Evolutionary conservation across 2,113 vertebrate species (phyloP), one percentile per base, ranked within the genome.

Genomic region (Clarias batrachus): DNA sequence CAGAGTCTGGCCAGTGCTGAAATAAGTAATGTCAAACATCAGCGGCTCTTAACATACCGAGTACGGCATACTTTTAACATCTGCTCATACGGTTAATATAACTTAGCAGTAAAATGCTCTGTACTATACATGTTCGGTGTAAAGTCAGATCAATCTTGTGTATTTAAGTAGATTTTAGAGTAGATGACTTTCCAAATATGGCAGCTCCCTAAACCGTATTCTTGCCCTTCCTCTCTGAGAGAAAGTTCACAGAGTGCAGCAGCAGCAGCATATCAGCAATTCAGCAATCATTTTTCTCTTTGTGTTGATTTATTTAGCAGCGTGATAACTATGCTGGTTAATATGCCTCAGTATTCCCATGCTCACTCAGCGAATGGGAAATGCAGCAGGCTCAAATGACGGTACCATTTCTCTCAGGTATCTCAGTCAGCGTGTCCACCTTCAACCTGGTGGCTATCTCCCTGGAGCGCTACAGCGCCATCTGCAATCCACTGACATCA

Each of bases 371-470:
- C 17, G 70, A 17, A 33, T 60, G 2, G 13, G 30, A n/a, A 41
- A n/a, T 62, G n/a, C 73, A 48, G 79, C 41, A 60, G 23, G 25
- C 2, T 52, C 11, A 85, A 66, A 13, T 56, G 5, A 78, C 52
- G 2, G 19, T 41, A 8, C 19, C 17, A 21, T 86, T 70, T 76
- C 23, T 65, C 81, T 27, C 85, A 99, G 98, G 98, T 82, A 94
- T 98, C 62, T 99, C 98, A 0, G 98, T 99, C 25, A 98, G 97
- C 0, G 96, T 99, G 0, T 99, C 98, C 30, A 99, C 98, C 0
- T 99, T 99, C 91, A 99, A 96, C 93, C 94, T 99, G 90, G 96
- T 99, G 56, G 98, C 98, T 89, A 99, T 99, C 85, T 99, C 98
- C 65, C 91, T 99, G 93, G 98, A 99, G 94, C 95, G 98, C 73